Conservation (phyloP, 2,888 invertebrate species). For the Macaria notata region DNA sequence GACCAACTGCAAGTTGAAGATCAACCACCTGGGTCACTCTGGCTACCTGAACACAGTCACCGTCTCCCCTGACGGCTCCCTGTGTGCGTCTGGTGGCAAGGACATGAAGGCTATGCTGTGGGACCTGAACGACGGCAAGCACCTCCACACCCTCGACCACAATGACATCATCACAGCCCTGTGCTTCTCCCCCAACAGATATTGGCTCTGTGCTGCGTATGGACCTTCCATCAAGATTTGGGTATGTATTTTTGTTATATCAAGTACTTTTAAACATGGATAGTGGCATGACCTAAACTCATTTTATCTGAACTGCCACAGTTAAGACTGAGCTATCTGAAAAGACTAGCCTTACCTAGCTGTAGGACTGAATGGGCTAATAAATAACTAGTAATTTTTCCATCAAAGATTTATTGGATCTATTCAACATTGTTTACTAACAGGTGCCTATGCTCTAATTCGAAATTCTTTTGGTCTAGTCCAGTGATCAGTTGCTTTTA, state of each 20-base stretch:
- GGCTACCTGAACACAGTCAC: constrained; percentile 99
- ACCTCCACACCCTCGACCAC: constrained; percentile 98
- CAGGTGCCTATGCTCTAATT: no score
- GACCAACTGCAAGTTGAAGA: constrained; percentile 99
- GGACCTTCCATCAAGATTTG: constrained; percentile 99
- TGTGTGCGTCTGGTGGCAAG: constrained; percentile 99
- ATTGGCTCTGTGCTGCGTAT: constrained; percentile 99
- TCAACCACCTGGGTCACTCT: constrained; percentile 98
- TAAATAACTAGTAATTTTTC: no score
- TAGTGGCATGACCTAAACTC: no score
- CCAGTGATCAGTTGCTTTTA: no score
- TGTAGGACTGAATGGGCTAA: no score
- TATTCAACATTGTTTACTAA: no score
- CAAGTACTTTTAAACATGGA: no score
- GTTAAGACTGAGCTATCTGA: no score
- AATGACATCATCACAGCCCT: constrained; percentile 99
- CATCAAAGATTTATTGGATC: no score
- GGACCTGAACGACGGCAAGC: constrained; percentile 99
- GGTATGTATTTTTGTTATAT: constrained; percentile 77
- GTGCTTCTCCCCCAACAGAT: constrained; percentile 99
- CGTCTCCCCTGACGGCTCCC: constrained; percentile 99
- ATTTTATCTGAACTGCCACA: no score
- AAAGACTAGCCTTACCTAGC: no score
- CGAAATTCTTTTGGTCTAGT: no score
- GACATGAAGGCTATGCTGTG: constrained; percentile 99